Evolutionary conservation across 2,888 invertebrate species (phyloP), one percentile per base, ranked within the genome.

Genomic region (Netelia fuscicornis): DNA sequence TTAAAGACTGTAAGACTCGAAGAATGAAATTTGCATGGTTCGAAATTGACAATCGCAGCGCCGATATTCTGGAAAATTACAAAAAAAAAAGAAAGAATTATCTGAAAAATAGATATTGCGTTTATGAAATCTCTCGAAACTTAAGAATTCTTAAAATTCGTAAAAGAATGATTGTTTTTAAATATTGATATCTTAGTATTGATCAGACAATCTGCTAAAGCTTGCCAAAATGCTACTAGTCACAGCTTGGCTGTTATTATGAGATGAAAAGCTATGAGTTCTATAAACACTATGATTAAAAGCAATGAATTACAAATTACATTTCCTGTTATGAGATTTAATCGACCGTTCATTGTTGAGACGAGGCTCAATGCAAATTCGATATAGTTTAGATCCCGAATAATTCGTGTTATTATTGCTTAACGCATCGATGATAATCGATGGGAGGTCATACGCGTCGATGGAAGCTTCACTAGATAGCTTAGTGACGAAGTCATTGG

Each of bases 401-500:
- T 60, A 13, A 56, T 65, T 79, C 74, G 37, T 65, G 64, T 54
- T 44, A 58, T 52, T 72, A 44, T 67, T 60, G 65, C n/a, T 62
- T 17, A 56, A 72, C 54, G 44, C 77, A 67, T 76, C 48, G 70
- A 25, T n/a, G 58, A 70, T 54, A 54, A 54, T 76, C 20, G 37
- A 84, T 65, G 37, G 25, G 52, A 64, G 30, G 44, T 30, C 75
- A 64, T 23, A 68, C 30, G 70, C 13, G 58, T 30, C 79, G 74
- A 62, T 64, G 48, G 58, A 44, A 30, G 30, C 70, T 71, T 64
- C 58, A 52, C 48, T 74, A 54, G 56, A 74, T 75, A 70, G 81
- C 68, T 84, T 74, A 56, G 10, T 62, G 74, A 74, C 68, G 82
- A 68, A 70, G 68, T 84, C 72, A 82, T 70, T 70, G 74, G 78